phyloP scores from a whole-genome alignment of 2,888 invertebrate species.

The Drosophila meridionalis region DNA sequence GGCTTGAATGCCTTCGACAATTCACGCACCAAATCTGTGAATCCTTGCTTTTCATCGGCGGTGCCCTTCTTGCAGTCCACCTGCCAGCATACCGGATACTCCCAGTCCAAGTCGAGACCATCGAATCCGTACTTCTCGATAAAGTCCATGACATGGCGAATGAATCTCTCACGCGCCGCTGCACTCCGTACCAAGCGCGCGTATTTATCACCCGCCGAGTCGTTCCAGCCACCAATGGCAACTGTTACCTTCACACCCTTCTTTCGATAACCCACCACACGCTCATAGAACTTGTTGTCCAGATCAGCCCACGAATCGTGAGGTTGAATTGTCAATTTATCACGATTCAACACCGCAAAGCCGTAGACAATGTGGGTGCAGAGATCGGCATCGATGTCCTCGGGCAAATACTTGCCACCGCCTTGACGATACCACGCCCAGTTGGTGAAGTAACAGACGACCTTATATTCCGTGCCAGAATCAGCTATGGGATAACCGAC shows the following conservation, averaged over 20 bases:
- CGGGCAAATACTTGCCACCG: constrained; percentile 92
- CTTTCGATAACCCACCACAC: constrained; percentile 90
- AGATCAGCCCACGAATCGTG: constrained; percentile 96
- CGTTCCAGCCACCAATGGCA: constrained; percentile 98
- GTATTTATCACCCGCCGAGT: constrained; percentile 95
- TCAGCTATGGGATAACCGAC: constrained; percentile 33
- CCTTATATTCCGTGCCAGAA: constrained; percentile 87
- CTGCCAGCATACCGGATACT: constrained; percentile 97
- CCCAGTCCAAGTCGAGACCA: constrained; percentile 97
- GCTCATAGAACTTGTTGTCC: constrained; percentile 96
- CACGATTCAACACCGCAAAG: constrained; percentile 93
- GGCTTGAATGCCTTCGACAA: constrained; percentile 90
- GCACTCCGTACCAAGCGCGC: constrained; percentile 92
- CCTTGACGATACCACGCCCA: constrained; percentile 97
- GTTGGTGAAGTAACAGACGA: constrained; percentile 96
- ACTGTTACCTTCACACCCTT: constrained; percentile 92
- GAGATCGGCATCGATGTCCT: constrained; percentile 92
- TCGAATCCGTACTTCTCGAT: constrained; percentile 93
- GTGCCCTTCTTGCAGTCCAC: constrained; percentile 94
- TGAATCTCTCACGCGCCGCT: constrained; percentile 89
- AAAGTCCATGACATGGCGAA: constrained; percentile 91
- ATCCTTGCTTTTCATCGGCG: constrained; percentile 91
- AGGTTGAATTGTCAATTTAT: constrained; percentile 91
- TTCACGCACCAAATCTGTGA: constrained; percentile 91
- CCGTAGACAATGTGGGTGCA: constrained; percentile 97